These are phyloP conservation scores for Elmis aenea DNA, from an alignment of 2,888 invertebrate genomes.

Conservation along the genomic window DNA sequence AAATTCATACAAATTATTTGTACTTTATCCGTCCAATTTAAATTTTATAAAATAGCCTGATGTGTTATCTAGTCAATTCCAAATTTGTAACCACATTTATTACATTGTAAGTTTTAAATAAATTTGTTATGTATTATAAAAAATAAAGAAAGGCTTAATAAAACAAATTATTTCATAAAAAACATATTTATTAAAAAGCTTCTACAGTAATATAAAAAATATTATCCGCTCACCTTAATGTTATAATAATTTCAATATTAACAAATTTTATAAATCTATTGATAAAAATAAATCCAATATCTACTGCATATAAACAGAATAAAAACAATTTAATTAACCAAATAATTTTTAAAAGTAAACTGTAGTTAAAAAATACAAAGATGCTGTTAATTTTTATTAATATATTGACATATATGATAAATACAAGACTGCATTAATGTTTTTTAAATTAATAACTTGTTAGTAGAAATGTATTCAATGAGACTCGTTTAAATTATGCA, in stretches of 20 bases:
- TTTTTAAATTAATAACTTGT: too few species aligned
- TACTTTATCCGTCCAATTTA: slow-evolving; percentile 20
- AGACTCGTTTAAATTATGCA: too few species aligned
- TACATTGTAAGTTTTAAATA: slow-evolving; percentile 15
- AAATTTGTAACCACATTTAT: slow-evolving; percentile 15
- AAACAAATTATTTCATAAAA: slow-evolving; percentile 17
- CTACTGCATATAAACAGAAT: too few species aligned
- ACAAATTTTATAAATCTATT: slow-evolving; percentile 18
- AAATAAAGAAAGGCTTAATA: slow-evolving; percentile 17
- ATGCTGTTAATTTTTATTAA: too few species aligned
- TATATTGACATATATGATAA: too few species aligned
- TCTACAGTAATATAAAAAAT: slow-evolving; percentile 18
- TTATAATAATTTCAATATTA: slow-evolving; percentile 11
- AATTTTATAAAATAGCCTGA: slow-evolving; percentile 14
- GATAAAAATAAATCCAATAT: too few species aligned
- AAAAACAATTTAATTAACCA: too few species aligned
- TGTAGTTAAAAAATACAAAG: too few species aligned
- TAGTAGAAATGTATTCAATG: too few species aligned
- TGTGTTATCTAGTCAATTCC: slow-evolving; percentile 19
- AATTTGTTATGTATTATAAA: slow-evolving; percentile 9
- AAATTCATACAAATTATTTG: slow-evolving; percentile 15
- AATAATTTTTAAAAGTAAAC: too few species aligned
- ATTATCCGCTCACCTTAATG: slow-evolving; percentile 14
- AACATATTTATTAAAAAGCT: slow-evolving; percentile 20
- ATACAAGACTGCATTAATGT: too few species aligned